Evolutionary conservation across 1,140 invertebrate species (phyloP), one percentile per base, ranked within the genome.

Genomic region (Pinna nobilis): DNA sequence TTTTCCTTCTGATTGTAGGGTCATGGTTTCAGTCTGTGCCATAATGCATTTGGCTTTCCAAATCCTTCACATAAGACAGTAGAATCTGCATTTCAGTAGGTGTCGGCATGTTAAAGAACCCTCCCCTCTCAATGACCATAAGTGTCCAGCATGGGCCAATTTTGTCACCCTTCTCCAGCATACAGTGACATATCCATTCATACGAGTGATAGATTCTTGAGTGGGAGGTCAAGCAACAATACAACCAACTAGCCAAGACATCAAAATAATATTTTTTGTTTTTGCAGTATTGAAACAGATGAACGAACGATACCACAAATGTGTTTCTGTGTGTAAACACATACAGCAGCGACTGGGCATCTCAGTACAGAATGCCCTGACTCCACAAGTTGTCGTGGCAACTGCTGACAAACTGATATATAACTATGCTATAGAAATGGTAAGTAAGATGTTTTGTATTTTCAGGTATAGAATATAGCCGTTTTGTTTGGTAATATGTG

Each of bases 401-500:
- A 95, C 95, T 51, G 97, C 97, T 77, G 97, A 99, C 88, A 97
- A 96, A 88, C 94, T 99, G 75, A 92, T 99, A 15, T 99, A 98
- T 87, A 94, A 97, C 85, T 94, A 99, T 90, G 97, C 97, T 61
- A 96, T 99, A 78, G 94, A 98, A 91, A 95, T 98, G 94, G 96
- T 97, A 91, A 92, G 90, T 53, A 28, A 35, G 13, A n/a, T n/a
- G n/a, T n/a, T n/a, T n/a, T n/a, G n/a, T n/a, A n/a, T n/a, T n/a
- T n/a, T n/a, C n/a, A n/a, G n/a, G n/a, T n/a, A n/a, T n/a, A n/a
- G n/a, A n/a, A n/a, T n/a, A n/a, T n/a, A n/a, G n/a, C n/a, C n/a
- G n/a, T n/a, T n/a, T n/a, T n/a, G n/a, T n/a, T n/a, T n/a, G n/a
- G n/a, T n/a, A n/a, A n/a, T n/a, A n/a, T n/a, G n/a, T n/a, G n/a